phyloP scores from a whole-genome alignment of 64 coral and sea anemone genomes.

The Dendrophyllia cribrosa region DNA sequence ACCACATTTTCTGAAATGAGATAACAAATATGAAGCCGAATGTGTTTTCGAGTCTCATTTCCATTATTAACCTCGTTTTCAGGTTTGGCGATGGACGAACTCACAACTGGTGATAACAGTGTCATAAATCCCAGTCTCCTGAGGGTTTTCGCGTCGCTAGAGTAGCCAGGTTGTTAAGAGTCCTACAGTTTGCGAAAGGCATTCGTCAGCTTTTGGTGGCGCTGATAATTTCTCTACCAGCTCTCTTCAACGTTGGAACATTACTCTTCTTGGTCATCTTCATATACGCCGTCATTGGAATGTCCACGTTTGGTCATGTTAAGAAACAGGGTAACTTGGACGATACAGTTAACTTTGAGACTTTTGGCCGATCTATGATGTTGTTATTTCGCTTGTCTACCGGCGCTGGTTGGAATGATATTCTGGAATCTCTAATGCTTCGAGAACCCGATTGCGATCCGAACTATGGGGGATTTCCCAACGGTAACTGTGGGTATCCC shows the following conservation, averaged over 20 bases:
- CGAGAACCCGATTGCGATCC: conserved; percentile 73
- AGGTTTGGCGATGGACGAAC: conserved; percentile 92
- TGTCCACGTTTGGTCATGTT: conserved; percentile 78
- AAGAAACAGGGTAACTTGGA: conserved; percentile 74
- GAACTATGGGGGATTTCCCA: conserved; percentile 33
- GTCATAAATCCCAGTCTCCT: conserved; percentile 70
- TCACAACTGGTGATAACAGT: conserved; percentile 64
- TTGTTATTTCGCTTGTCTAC: conserved; percentile 83
- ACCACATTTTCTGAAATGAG: not conserved
- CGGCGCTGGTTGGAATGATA: conserved; percentile 82
- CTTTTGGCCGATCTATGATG: conserved; percentile 70
- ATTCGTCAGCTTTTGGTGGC: conserved; percentile 80
- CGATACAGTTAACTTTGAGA: conserved; percentile 84
- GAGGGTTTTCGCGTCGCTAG: conserved; percentile 68
- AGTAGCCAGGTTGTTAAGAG: conserved; percentile 57
- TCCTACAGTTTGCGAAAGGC: conserved; percentile 85
- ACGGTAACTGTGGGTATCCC: conserved; percentile 72
- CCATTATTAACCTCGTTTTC: not conserved
- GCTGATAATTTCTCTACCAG: conserved; percentile 77
- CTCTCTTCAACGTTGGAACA: conserved; percentile 81
- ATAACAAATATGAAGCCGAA: too few relatives aligned
- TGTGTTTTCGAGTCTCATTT: not conserved
- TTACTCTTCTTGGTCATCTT: conserved; percentile 76
- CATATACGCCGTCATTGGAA: conserved; percentile 84
- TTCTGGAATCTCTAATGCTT: conserved; percentile 78